A percentile compares a stretch with the other conserved stretches of the same genome.
phyloP scores from a whole-genome alignment of 2,888 invertebrate genomes.

The Hypolimnas misippus region DNA sequence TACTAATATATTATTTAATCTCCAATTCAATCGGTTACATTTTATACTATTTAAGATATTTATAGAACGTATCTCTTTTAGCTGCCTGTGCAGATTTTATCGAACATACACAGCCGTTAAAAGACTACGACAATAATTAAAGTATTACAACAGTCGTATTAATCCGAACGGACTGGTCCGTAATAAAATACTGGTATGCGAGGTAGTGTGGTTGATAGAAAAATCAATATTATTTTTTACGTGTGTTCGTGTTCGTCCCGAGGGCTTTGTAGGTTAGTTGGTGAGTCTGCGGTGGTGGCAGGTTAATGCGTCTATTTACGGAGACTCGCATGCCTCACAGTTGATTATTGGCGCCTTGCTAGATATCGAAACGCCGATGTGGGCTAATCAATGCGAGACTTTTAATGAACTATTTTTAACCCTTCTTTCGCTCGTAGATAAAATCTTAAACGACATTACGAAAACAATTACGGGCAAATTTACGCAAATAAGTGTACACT shows the following conservation, averaged over 20 bases:
- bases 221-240: slow-evolving; percentile 49
- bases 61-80: slow-evolving; percentile 16
- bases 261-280: slow-evolving; percentile 69
- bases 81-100: slow-evolving; percentile 26
- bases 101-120: slow-evolving; percentile 22
- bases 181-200: slow-evolving; percentile 22
- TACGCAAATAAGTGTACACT: slow-evolving; percentile 41
- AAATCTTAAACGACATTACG: slow-evolving; percentile 40
- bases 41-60: slow-evolving; percentile 26
- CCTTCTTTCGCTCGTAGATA: slow-evolving; percentile 42
- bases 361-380: slow-evolving; percentile 68
- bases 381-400: slow-evolving; percentile 68
- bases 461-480: slow-evolving; percentile 41
- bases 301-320: slow-evolving; percentile 62
- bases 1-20: no score
- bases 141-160: slow-evolving; percentile 26
- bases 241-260: slow-evolving; percentile 49
- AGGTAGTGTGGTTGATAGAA: slow-evolving; percentile 45
- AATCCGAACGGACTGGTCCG: slow-evolving; percentile 17
- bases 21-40: background rate
- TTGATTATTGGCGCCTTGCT: slow-evolving; percentile 71
- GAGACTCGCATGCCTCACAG: slow-evolving; percentile 56
- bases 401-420: slow-evolving; percentile 45
- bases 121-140: slow-evolving; percentile 23
- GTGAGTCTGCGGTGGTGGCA: slow-evolving; percentile 52